These are phyloP conservation scores for Podilymbus podiceps DNA, from an alignment of 2,113 vertebrate genomes.

Conservation along the genomic window DNA sequence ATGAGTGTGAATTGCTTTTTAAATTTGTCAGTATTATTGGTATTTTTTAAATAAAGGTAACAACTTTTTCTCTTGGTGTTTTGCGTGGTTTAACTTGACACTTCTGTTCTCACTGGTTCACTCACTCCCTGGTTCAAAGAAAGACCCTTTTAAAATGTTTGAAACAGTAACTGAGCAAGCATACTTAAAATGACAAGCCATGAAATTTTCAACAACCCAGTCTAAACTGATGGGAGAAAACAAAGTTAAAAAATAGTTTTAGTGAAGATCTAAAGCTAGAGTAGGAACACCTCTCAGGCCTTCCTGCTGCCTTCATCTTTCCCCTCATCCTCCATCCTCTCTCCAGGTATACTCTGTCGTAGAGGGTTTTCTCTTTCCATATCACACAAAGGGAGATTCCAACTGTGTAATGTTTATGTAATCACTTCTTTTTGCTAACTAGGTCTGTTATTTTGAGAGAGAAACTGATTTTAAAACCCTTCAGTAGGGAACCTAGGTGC, in stretches of 20 bases:
- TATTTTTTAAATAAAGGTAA: slow-evolving; percentile 82
- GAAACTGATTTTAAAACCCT: neutral
- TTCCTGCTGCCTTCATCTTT: neutral
- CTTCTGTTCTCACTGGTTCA: neutral
- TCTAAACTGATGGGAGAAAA: neutral
- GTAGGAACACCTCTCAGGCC: neutral
- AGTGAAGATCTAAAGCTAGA: neutral
- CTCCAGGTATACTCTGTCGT: too few relatives aligned
- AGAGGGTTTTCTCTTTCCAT: neutral
- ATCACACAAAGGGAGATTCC: neutral
- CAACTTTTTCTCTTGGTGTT: slow-evolving; percentile 61
- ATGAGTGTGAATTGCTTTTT: slow-evolving; percentile 76
- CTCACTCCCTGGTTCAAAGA: neutral
- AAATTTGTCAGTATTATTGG: slow-evolving; percentile 82
- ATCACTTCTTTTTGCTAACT: neutral
- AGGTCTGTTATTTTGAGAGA: neutral
- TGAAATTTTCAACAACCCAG: neutral
- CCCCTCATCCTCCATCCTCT: neutral
- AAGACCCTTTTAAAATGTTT: neutral
- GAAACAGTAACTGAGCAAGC: neutral
- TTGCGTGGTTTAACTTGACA: neutral
- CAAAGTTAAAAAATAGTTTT: neutral
- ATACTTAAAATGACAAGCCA: neutral
- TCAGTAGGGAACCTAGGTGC: neutral
- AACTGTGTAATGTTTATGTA: neutral